Base-by-base conservation (phyloP, 2,888 invertebrate species). In the Nysson spinosus region DNA sequence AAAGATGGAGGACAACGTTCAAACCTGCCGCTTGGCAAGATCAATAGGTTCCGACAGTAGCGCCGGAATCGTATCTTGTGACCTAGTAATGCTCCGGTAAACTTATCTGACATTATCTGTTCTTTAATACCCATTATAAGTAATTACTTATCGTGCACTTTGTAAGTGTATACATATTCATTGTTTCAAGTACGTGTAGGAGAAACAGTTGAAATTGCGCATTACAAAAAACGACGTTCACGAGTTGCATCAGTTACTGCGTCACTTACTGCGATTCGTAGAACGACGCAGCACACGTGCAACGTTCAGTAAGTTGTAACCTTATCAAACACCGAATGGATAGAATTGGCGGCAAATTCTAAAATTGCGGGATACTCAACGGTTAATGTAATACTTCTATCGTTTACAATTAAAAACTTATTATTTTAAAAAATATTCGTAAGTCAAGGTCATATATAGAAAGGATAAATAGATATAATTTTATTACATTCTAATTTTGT, bases 21-120 rank as follows among this genome's bases (percentile, higher is more conserved):
- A 26, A 72, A 75, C 46, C 32, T 32, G 34, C 69, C 76, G 76
- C 75, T 34, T 19, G 16, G 12, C 19, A 22, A 35, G 49, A 64
- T 34, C 61, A 37, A 61, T 66, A 51, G 5, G n/a, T n/a, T 11
- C 5, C 61, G 72, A 58, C 22, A 28, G 20, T 42, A 54, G 75
- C 76, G 76, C 75, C 65, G 35, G 20, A 62, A 52, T n/a, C 20
- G 26, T 39, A 26, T 37, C 35, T 11, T 35, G 63, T 43, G 60
- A 40, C 55, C 22, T 30, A 43, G 47, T 43, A 51, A 26, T 50
- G 28, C 39, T 42, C 50, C 35, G 26, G 40, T n/a, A n/a, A n/a
- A n/a, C n/a, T n/a, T n/a, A n/a, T 22, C 19, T 40, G 20, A 37
- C 34, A 7, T 4, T 50, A 28, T 30, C 20, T 35, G 20, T n/a